phyloP scores from a whole-genome alignment of 2,113 vertebrate species.

The Pelmatolapia mariae region DNA sequence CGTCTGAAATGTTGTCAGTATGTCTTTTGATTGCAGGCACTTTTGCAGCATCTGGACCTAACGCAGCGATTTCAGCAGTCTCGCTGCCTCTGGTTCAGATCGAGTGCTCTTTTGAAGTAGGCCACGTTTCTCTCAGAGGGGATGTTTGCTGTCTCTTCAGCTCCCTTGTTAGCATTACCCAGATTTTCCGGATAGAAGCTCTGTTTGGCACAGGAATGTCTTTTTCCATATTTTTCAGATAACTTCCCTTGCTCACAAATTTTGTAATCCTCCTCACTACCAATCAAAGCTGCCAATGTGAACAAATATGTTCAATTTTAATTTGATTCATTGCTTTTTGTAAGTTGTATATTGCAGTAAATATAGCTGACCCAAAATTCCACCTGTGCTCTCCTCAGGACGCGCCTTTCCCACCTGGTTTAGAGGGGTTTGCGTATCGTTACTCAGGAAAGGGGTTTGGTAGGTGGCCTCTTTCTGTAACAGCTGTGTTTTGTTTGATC shows the following conservation, averaged over 20 bases:
- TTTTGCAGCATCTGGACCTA: not conserved
- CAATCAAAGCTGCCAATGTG: not conserved
- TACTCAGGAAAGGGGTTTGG: not conserved
- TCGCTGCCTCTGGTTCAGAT: not conserved
- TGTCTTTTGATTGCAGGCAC: not conserved
- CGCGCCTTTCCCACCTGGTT: not conserved
- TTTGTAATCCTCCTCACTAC: fast-evolving
- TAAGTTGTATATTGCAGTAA: not conserved
- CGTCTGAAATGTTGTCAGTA: not conserved
- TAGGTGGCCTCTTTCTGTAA: not conserved
- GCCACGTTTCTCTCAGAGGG: not conserved
- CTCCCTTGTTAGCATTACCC: not conserved
- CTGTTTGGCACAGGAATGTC: not conserved
- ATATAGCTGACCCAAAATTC: not conserved
- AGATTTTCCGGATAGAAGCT: not conserved
- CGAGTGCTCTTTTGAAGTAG: not conserved
- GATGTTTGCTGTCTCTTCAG: not conserved
- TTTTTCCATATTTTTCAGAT: not conserved
- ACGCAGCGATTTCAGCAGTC: not conserved
- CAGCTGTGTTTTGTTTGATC: not conserved
- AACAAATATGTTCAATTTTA: not conserved
- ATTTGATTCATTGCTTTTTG: not conserved
- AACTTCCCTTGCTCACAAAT: not conserved
- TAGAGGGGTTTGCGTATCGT: not conserved
- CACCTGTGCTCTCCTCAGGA: not conserved